Evolutionary conservation across 2,797 vertebrate genomes (phyloP).

Genomic region (Melanotaenia maccullochi): DNA sequence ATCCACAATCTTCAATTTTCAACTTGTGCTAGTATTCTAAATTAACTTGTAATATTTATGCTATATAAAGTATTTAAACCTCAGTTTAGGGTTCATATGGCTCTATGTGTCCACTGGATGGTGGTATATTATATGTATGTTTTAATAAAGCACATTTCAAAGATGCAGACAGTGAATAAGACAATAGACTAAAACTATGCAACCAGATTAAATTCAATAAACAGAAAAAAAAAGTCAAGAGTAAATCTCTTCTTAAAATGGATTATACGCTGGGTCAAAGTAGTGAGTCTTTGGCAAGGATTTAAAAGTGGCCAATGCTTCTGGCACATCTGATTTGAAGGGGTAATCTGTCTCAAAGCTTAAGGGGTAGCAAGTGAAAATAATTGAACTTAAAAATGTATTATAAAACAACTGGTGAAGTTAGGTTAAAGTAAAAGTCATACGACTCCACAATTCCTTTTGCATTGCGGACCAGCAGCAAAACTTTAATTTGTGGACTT

Average conservation of each 20-base stretch:
- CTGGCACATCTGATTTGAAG: background rate
- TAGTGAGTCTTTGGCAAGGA: background rate
- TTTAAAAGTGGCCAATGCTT: constrained; percentile 1
- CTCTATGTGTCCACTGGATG: background rate
- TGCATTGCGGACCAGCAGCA: background rate
- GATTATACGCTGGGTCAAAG: background rate
- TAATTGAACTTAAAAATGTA: background rate
- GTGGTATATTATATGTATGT: background rate
- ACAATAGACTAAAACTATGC: background rate
- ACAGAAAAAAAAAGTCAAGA: background rate
- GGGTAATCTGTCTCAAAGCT: constrained; percentile 1
- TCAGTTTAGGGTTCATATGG: background rate
- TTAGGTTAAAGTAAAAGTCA: background rate
- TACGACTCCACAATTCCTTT: background rate
- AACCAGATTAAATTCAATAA: background rate
- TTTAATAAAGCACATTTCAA: background rate
- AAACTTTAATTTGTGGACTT: background rate
- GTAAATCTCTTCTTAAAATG: background rate
- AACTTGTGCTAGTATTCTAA: background rate
- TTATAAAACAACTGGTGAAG: background rate
- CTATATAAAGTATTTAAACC: background rate
- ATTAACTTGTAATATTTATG: background rate
- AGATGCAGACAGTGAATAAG: background rate
- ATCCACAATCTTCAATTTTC: background rate
- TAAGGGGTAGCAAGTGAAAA: background rate